Evolutionary conservation across 2,888 invertebrate genomes (phyloP), one percentile per base, ranked within the genome.

Genomic region (Molanna angustata): DNA sequence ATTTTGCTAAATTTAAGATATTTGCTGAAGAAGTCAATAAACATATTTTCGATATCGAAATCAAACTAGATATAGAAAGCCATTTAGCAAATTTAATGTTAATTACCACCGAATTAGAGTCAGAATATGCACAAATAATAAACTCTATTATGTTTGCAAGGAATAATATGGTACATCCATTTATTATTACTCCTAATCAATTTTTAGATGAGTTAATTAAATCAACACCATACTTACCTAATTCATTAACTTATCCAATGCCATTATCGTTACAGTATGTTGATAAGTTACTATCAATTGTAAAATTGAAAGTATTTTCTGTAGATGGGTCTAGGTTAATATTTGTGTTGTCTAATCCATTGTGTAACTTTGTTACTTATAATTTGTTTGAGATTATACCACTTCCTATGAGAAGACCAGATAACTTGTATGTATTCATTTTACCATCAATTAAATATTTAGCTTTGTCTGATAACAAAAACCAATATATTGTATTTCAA

Each of bases 81-180:
- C 55, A 62, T 35, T 47, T 61, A 14, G 43, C 46, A n/a, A 19
- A 58, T 7, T 31, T 61, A 41, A 56, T 16, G 21, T 55, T 52
- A 37, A 21, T 60, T 16, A 20, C 44, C 6, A 54, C 44, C 7
- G 56, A 62, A 46, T 17, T 60, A 14, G 35, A 52, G 18, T 21
- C 51, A 22, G 54, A 59, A 45, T 53, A 49, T 14, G 50, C 52
- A 45, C 40, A 20, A 9, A 16, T 60, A 11, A 50, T 56, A 4
- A 49, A 54, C 21, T 39, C 58, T 1, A 48, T 60, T 7, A 33
- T 61, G 31, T 56, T 60, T 35, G 52, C 54, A 6, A 60, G 43
- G 22, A 45, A 45, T 31, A 61, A 61, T 33, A 49, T 40, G 21
- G n/a, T 61, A 22, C 61, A 61, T 44, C 61, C 61, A 16, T 51